These are phyloP conservation scores for Acronicta alni DNA, from an alignment of 2,888 invertebrate species.

Conservation along the genomic window DNA sequence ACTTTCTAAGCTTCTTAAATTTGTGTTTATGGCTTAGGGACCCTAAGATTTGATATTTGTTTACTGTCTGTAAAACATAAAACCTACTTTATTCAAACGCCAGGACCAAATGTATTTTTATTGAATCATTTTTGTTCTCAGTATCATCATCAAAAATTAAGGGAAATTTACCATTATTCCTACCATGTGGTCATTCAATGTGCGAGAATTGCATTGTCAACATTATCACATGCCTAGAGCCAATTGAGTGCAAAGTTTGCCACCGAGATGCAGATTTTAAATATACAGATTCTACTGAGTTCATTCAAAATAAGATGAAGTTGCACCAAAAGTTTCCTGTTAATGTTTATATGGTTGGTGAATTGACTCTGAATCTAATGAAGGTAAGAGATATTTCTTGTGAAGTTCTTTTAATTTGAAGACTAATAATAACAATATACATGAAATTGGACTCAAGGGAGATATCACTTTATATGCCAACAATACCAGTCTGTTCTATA, in stretches of 20 bases:
- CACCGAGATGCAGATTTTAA: conserved; percentile 69
- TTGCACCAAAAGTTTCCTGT: conserved; percentile 76
- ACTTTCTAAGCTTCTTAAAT: too few species aligned
- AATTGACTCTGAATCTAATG: conserved; percentile 68
- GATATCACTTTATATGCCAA: too few species aligned
- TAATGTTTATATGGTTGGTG: conserved; percentile 78
- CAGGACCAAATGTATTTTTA: neutral
- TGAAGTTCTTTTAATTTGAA: neutral
- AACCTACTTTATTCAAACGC: too few species aligned
- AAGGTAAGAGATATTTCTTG: conserved; percentile 61
- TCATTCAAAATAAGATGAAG: conserved; percentile 64
- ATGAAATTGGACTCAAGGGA: too few species aligned
- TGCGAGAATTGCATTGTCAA: conserved; percentile 90
- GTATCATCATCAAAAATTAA: conserved; percentile 61
- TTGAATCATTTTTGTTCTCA: conserved; percentile 47
- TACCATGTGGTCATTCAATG: conserved; percentile 91
- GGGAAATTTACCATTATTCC: conserved; percentile 87
- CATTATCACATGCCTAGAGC: conserved; percentile 74
- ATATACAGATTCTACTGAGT: conserved; percentile 54
- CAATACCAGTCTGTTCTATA: too few species aligned
- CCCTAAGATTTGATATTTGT: too few species aligned
- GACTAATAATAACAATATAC: too few species aligned
- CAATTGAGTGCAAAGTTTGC: conserved; percentile 86
- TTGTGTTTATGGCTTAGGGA: too few species aligned
- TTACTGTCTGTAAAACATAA: neutral